Evolutionary conservation across 2,797 vertebrate species (phyloP).

Genomic region (Anas bernieri): DNA sequence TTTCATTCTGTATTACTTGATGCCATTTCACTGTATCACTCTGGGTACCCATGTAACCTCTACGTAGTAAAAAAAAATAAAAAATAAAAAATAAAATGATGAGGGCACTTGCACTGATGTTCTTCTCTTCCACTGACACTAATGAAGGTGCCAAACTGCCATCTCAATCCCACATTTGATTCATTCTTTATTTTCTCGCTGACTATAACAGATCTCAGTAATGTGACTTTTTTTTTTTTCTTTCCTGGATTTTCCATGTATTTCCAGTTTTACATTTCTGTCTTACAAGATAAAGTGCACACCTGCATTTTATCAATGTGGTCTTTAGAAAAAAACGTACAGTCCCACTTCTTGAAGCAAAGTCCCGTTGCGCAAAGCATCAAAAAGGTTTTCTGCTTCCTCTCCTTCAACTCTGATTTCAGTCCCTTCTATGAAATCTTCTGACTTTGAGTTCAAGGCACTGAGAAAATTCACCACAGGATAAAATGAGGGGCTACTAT

Average conservation of each 20-base stretch:
- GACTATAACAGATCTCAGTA: neutral
- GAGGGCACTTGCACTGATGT: rapidly evolving
- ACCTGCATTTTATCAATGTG: neutral
- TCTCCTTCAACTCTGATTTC: neutral
- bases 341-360: neutral
- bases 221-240: neutral
- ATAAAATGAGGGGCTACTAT: neutral
- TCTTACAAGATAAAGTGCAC: neutral
- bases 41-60: neutral
- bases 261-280: neutral
- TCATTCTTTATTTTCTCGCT: neutral
- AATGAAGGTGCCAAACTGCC: neutral
- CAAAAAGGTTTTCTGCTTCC: neutral
- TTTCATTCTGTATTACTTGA: neutral
- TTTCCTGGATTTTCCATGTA: neutral
- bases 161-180: neutral
- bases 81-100: neutral
- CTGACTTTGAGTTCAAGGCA: neutral
- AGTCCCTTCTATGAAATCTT: neutral
- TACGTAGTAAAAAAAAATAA: neutral
- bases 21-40: neutral
- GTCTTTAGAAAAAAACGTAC: neutral
- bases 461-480: neutral
- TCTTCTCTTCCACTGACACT: neutral
- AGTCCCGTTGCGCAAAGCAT: neutral